phyloP scores from a whole-genome alignment of 2,888 invertebrate genomes.

The Dysmachus trigonus region DNA sequence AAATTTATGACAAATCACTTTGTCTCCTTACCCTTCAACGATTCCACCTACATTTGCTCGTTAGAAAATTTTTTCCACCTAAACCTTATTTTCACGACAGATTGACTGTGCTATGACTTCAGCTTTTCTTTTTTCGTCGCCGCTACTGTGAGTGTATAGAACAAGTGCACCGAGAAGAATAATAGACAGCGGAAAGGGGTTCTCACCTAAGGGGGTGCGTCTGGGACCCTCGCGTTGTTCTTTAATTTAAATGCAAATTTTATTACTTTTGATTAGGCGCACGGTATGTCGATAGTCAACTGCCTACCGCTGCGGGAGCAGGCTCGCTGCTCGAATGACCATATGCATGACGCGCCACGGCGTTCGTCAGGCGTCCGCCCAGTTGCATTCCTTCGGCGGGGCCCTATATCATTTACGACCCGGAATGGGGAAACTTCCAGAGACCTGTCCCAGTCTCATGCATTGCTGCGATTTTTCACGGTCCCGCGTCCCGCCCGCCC shows the following conservation, averaged over 20 bases:
- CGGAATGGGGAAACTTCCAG: slow-evolving; percentile 9
- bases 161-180: neutral
- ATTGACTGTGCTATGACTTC: no score
- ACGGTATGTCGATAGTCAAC: neutral
- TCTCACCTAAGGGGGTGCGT: neutral
- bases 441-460: neutral
- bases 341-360: neutral
- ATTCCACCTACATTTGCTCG: no score
- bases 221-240: neutral
- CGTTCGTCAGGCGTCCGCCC: neutral
- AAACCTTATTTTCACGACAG: no score
- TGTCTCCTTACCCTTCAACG: no score
- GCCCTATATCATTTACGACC: neutral
- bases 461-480: neutral
- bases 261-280: slow-evolving; percentile 39
- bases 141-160: neutral
- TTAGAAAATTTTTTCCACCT: no score
- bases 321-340: neutral
- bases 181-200: neutral
- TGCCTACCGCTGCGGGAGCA: neutral
- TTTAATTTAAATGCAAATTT: slow-evolving; percentile 46
- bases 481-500: neutral
- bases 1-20: no score
- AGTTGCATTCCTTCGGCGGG: neutral
- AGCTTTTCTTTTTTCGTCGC: neutral